phyloP scores from a whole-genome alignment of 2,113 vertebrate species.

The Coreoperca whiteheadi region DNA sequence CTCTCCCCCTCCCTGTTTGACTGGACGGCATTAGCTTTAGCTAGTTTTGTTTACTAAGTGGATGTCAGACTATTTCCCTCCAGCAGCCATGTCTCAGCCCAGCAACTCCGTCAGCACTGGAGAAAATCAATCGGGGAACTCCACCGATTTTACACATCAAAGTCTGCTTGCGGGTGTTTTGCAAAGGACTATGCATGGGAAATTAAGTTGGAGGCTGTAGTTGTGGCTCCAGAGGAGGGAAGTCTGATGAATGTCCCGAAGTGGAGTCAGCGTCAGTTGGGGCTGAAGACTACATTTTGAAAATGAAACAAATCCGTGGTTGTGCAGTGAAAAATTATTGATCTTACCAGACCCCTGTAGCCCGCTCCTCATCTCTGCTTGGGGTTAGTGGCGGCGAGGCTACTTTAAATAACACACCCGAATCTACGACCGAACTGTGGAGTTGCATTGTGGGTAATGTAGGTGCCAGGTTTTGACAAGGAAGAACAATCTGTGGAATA shows the following conservation, averaged over 20 bases:
- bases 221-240: not conserved
- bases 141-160: not conserved
- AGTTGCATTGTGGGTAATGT: too few species aligned
- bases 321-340: too few species aligned
- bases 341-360: not conserved
- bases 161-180: not conserved
- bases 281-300: too few species aligned
- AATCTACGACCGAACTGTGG: too few species aligned
- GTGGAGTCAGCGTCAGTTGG: not conserved
- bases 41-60: not conserved
- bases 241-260: not conserved
- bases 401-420: not conserved
- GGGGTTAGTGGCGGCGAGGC: too few species aligned
- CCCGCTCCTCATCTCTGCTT: not conserved
- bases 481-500: too few species aligned
- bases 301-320: too few species aligned
- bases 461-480: too few species aligned
- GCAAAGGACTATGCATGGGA: not conserved
- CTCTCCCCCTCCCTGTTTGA: not conserved
- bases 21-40: not conserved
- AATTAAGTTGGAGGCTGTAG: not conserved
- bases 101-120: not conserved
- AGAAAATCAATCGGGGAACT: too few species aligned
- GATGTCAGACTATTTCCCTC: too few species aligned
- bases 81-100: not conserved